Evolutionary conservation across 2,888 invertebrate species (phyloP), one percentile per base, ranked within the genome.

Genomic region (Ephialtes manifestator): DNA sequence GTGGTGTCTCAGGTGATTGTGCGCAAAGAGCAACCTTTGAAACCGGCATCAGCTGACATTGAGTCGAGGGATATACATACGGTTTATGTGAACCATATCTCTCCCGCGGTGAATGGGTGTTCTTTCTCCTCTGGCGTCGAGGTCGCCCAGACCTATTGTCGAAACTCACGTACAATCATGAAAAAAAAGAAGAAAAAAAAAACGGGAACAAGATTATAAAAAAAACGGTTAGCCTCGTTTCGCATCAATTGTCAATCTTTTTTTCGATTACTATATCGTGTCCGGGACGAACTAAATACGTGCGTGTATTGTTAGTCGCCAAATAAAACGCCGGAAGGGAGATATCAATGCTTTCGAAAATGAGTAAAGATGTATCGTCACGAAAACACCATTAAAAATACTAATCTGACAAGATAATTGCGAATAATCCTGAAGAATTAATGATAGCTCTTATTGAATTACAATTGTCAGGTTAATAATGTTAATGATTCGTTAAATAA

Each of bases 61-160:
- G 72, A 74, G 58, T 74, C 55, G 55, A 60, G n/a, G 20, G 55
- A 39, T 39, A 55, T 58, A 53, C n/a, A 18, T 70, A n/a, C 53
- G 39, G 31, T 60, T 60, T 68, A 11, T 28, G 20, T 28, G 58
- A 28, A 74, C 60, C 55, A 24, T 58, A 58, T 74, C 20, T 58
- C 58, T 58, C 15, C 31, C 24, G 5, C 46, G 58, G 72, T 74
- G 72, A 74, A 60, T 74, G 72, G 58, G 43, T 7, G 43, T 58
- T 74, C 28, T 46, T 74, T 74, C 58, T 74, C 72, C 46, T 46
- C 70, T 8, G 4, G 46, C 58, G 46, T 58, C 72, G 60, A 74
- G 72, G 72, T 46, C 60, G 58, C 24, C 53, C 20, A 13, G 70
- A 35, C 72, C 63, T 18, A 75, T 75, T 75, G 74, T 63, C 63